Percentiles rank a stretch among this genome's conserved stretches.
These are phyloP conservation scores for Tadarida brasiliensis DNA, from an alignment of 2,797 vertebrate genomes.

Conservation along the genomic window DNA sequence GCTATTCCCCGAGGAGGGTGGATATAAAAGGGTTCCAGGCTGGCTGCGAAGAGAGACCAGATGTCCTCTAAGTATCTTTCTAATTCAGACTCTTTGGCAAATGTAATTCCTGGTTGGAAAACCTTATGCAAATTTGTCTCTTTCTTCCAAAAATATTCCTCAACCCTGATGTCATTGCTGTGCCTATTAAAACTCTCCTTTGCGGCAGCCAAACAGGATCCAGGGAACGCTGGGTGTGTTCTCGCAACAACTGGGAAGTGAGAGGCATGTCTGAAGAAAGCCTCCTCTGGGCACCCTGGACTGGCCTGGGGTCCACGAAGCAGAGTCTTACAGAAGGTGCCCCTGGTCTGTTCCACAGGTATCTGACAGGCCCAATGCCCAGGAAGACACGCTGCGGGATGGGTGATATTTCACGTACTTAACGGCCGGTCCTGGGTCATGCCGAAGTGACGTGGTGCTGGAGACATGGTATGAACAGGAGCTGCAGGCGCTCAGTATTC, in stretches of 20 bases:
- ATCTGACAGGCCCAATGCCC: neutral
- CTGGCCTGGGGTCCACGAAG: neutral
- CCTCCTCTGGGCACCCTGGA: neutral
- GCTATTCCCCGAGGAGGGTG: neutral
- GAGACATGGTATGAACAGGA: neutral
- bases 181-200: constrained; percentile 34
- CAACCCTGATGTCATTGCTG: constrained; percentile 7
- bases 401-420: neutral
- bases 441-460: neutral
- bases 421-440: neutral
- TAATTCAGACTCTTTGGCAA: neutral
- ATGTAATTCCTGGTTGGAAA: constrained; percentile 16
- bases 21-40: neutral
- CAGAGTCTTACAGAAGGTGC: neutral
- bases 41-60: neutral
- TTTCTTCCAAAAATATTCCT: constrained; percentile 45
- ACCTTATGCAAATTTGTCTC: neutral
- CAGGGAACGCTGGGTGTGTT: neutral
- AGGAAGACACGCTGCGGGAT: neutral
- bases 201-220: constrained; percentile 14
- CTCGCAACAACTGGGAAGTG: neutral
- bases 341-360: neutral
- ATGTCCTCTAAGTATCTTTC: neutral
- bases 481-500: neutral
- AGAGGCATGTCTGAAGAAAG: neutral